Evolutionary conservation across 2,888 invertebrate genomes (phyloP).

Genomic region (Epinotia brunnichana): DNA sequence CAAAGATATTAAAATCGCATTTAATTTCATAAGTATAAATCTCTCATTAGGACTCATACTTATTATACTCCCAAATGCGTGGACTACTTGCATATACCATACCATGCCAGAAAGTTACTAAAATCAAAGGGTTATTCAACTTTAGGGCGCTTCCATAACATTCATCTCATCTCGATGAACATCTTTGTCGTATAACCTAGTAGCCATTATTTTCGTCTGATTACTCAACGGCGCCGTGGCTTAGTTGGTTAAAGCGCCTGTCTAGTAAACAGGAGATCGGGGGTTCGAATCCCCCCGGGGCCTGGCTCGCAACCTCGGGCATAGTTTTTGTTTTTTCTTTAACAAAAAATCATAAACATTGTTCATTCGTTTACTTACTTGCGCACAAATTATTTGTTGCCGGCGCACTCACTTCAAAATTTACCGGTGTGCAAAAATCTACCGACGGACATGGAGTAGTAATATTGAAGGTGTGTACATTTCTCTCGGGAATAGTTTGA

Average conservation of each 20-base stretch:
- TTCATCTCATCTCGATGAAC: background rate
- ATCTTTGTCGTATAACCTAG: slow-evolving; percentile 34
- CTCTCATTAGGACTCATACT: slow-evolving; percentile 21
- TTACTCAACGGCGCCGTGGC: slow-evolving; percentile 77
- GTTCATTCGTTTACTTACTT: slow-evolving; percentile 71
- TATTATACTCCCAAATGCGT: slow-evolving; percentile 40
- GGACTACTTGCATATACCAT: slow-evolving; percentile 23
- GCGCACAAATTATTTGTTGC: slow-evolving; percentile 83
- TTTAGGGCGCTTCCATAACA: background rate
- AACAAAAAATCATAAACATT: slow-evolving; percentile 5
- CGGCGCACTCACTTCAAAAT: slow-evolving; percentile 79
- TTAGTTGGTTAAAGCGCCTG: slow-evolving; percentile 84
- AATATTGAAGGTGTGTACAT: slow-evolving; percentile 75
- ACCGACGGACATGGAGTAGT: slow-evolving; percentile 75
- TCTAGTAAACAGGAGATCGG: slow-evolving; percentile 84
- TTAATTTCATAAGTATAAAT: slow-evolving; percentile 45
- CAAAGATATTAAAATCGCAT: slow-evolving; percentile 45
- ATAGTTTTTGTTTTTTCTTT: slow-evolving; percentile 43
- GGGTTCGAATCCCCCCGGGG: slow-evolving; percentile 84
- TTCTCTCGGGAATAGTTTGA: slow-evolving; percentile 74
- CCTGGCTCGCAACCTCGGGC: slow-evolving; percentile 56
- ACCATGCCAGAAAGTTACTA: slow-evolving; percentile 25
- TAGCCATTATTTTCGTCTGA: slow-evolving; percentile 54
- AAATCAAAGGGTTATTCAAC: slow-evolving; percentile 23
- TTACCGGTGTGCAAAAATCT: slow-evolving; percentile 80